Percentiles rank a stretch among this genome's conserved stretches.
phyloP scores from a whole-genome alignment of 2,113 vertebrate species.

The Athene noctua region DNA sequence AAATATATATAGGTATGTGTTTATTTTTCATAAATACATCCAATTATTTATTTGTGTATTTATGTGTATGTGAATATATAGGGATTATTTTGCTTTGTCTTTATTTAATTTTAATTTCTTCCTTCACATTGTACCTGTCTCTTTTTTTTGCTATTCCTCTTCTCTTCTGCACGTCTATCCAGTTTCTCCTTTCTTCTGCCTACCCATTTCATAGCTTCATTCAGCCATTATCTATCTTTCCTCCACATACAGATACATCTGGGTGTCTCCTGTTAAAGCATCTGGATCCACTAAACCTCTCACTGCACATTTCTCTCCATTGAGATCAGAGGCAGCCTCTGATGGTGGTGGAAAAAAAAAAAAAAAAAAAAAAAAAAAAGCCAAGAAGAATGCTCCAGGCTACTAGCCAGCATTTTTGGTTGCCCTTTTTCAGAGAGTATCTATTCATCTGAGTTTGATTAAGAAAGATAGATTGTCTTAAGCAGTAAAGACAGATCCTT shows the following conservation, averaged over 20 bases:
- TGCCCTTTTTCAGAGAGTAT: background rate
- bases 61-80: background rate
- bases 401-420: background rate
- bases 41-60: background rate
- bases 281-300: constrained; percentile 14
- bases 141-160: background rate
- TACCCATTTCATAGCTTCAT: background rate
- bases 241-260: background rate
- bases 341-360: background rate
- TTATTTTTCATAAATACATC: background rate
- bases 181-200: background rate
- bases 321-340: background rate
- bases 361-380: background rate
- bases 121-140: background rate
- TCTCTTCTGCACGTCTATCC: background rate
- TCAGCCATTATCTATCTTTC: background rate
- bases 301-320: background rate
- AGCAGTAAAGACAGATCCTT: background rate
- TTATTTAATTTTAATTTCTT: background rate
- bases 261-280: background rate
- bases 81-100: background rate
- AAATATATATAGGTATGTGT: background rate
- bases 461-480: background rate
- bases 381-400: background rate
- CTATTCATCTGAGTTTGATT: background rate